Percentiles rank a stretch among this genome's conserved stretches.
phyloP scores from a whole-genome alignment of 2,888 invertebrate genomes.

The Mythimna impura region DNA sequence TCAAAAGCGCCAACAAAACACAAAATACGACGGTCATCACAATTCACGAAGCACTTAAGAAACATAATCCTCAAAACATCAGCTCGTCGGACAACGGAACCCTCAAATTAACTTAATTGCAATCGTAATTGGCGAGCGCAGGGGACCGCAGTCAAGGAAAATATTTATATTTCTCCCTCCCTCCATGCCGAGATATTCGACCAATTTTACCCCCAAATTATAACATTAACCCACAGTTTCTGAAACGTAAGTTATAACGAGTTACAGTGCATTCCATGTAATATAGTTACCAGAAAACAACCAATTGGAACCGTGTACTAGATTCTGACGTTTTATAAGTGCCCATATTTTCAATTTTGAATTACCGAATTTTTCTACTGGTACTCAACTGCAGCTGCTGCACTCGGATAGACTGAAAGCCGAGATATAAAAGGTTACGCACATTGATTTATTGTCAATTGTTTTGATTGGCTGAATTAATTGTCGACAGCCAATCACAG shows the following conservation, averaged over 20 bases:
- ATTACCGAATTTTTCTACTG: neutral
- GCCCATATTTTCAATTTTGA: too few relatives aligned
- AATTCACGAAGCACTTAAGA: constrained; percentile 78
- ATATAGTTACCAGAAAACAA: neutral
- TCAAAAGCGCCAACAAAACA: constrained; percentile 59
- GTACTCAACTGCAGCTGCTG: neutral
- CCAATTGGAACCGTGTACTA: too few relatives aligned
- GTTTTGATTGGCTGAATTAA: neutral
- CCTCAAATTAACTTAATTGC: constrained; percentile 87
- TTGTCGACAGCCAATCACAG: neutral
- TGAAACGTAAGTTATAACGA: neutral
- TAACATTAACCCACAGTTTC: constrained; percentile 29
- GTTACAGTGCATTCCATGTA: too few relatives aligned
- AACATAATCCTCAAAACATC: constrained; percentile 77
- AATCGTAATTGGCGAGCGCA: constrained; percentile 82
- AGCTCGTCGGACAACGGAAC: constrained; percentile 73
- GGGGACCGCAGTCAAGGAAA: constrained; percentile 82
- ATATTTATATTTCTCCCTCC: constrained; percentile 78
- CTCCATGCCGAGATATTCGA: constrained; percentile 55
- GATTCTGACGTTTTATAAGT: too few relatives aligned
- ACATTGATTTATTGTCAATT: neutral
- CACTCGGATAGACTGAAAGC: neutral
- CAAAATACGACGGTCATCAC: constrained; percentile 66
- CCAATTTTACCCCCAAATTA: constrained; percentile 41
- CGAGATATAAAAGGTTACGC: neutral